Percentiles rank a stretch among this genome's conserved stretches.
Evolutionary conservation across 1,140 invertebrate species (phyloP).

Genomic region (Aleiodes sp.): DNA sequence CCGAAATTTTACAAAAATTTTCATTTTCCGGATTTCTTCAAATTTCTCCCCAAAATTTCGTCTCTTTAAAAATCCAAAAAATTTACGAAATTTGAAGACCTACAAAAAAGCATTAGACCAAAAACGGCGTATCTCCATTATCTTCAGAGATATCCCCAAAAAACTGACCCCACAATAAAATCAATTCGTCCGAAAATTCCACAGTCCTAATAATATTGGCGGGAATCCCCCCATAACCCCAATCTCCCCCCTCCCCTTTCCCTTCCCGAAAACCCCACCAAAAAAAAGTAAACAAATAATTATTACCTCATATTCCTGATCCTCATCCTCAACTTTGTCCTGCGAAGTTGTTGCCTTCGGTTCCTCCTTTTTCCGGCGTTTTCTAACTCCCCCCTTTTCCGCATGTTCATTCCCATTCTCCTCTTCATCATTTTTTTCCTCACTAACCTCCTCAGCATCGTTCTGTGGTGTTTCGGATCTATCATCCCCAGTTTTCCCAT

Average conservation of each 20-base stretch:
- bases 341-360: slow-evolving; percentile 39
- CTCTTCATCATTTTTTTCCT: slow-evolving; percentile 1
- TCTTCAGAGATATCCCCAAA: too few relatives aligned
- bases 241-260: neutral
- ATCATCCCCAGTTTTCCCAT: slow-evolving; percentile 25
- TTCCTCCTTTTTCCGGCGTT: slow-evolving; percentile 52
- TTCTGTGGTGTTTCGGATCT: slow-evolving; percentile 14
- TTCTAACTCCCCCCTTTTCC: slow-evolving; percentile 38
- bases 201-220: slow-evolving; percentile 15
- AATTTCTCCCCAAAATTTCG: too few relatives aligned
- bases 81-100: too few relatives aligned
- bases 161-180: neutral
- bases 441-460: slow-evolving; percentile 10
- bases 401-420: slow-evolving; percentile 41
- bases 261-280: neutral
- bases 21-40: too few relatives aligned
- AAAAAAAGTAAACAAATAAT: slow-evolving; percentile 17
- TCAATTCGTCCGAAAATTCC: neutral
- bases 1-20: too few relatives aligned
- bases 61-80: too few relatives aligned
- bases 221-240: neutral
- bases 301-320: slow-evolving; percentile 57
- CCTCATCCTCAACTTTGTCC: slow-evolving; percentile 27
- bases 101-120: too few relatives aligned
- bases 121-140: too few relatives aligned